A percentile compares a stretch with the other conserved stretches of the same genome.
Evolutionary conservation across 2,888 invertebrate genomes (phyloP).

Genomic region (Melinaea menophilus): DNA sequence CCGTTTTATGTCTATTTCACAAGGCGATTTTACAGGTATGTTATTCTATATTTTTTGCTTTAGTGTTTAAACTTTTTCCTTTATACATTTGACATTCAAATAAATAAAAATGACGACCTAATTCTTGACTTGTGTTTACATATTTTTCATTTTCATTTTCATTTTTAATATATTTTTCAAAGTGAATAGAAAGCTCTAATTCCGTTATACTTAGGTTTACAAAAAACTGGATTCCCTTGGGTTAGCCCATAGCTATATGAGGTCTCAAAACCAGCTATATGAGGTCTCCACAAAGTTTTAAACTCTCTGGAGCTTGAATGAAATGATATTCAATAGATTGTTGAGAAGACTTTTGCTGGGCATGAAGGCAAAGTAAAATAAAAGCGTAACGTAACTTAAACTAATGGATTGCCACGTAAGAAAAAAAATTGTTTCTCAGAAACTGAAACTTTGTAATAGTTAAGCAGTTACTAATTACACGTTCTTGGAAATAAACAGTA

Average conservation of each 20-base stretch:
- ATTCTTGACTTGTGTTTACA: background rate
- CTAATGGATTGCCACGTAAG: too few relatives aligned
- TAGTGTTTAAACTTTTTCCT: background rate
- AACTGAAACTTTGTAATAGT: constrained; percentile 73
- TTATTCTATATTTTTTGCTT: background rate
- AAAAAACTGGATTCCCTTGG: constrained; percentile 89
- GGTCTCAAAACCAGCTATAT: constrained; percentile 78
- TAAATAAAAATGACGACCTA: background rate
- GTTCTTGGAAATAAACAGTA: too few relatives aligned
- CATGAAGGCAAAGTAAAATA: constrained; percentile 77
- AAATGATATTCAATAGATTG: constrained; percentile 87
- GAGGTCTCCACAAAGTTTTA: constrained; percentile 88
- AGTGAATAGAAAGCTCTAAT: background rate
- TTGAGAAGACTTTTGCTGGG: constrained; percentile 91
- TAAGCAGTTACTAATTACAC: too few relatives aligned
- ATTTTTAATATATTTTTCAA: too few relatives aligned
- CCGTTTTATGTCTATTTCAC: constrained; percentile 84
- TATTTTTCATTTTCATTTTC: background rate
- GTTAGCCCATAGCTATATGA: constrained; percentile 81
- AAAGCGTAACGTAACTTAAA: too few relatives aligned
- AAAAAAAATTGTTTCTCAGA: constrained; percentile 23
- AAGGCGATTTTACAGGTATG: constrained; percentile 91
- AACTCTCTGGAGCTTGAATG: constrained; percentile 94
- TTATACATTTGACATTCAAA: background rate
- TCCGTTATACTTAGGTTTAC: constrained; percentile 78